A percentile compares a stretch with the other conserved stretches of the same genome.
These are phyloP conservation scores for Venturia canescens DNA, from an alignment of 1,140 invertebrate genomes.

Conservation along the genomic window DNA sequence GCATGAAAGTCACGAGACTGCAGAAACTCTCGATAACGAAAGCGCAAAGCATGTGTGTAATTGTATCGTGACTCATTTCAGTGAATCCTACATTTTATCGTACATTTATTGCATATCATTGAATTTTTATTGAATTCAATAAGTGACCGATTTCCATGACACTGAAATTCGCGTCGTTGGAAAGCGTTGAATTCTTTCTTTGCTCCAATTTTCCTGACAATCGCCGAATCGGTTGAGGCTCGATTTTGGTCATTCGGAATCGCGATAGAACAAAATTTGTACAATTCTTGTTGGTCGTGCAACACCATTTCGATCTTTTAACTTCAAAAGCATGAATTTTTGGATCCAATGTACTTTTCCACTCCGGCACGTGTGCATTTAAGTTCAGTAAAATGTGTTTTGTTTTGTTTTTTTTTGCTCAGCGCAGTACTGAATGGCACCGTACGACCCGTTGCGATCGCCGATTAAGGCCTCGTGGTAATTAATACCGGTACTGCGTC, in stretches of 20 bases:
- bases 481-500: constrained; percentile 32
- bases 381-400: not conserved
- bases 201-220: too few relatives aligned
- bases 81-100: not conserved
- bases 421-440: constrained; percentile 42
- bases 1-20: not conserved
- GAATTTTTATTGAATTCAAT: not conserved
- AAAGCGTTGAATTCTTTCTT: too few relatives aligned
- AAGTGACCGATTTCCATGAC: not conserved
- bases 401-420: not conserved
- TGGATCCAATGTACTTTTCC: too few relatives aligned
- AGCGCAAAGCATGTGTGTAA: not conserved
- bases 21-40: constrained; percentile 1
- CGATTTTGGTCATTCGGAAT: too few relatives aligned
- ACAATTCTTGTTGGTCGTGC: too few relatives aligned
- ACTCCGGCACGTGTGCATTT: too few relatives aligned
- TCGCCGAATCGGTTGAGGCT: too few relatives aligned
- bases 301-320: too few relatives aligned
- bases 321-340: too few relatives aligned
- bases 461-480: constrained; percentile 40
- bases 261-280: too few relatives aligned
- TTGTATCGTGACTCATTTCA: constrained; percentile 26
- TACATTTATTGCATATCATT: not conserved
- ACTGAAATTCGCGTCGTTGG: too few relatives aligned
- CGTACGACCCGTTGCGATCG: constrained; percentile 40